Conservation (phyloP, 1,140 invertebrate genomes). For the Propsilocerus akamusi region DNA sequence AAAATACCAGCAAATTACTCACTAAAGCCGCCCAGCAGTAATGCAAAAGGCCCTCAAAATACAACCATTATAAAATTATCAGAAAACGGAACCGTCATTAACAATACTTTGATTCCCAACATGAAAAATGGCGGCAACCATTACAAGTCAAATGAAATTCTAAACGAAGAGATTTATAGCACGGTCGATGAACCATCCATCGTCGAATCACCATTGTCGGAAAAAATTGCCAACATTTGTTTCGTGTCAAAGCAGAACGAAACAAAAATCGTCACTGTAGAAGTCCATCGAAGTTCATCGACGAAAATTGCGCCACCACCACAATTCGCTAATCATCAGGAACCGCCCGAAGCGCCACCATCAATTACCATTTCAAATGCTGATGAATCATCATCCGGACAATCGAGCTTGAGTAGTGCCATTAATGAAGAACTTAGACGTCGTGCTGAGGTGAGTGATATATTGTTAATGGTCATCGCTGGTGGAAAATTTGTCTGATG, state of each 20-base stretch:
- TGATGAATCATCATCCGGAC: slow-evolving; percentile 1
- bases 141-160: not conserved
- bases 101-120: slow-evolving; percentile 32
- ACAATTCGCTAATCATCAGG: not conserved
- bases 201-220: not conserved
- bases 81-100: slow-evolving; percentile 43
- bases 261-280: slow-evolving; percentile 38
- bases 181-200: not conserved
- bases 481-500: not conserved
- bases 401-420: slow-evolving; percentile 27
- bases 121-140: not conserved
- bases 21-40: not conserved
- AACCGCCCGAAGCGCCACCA: not conserved
- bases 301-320: not conserved
- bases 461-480: not conserved
- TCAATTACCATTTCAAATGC: not conserved
- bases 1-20: not conserved
- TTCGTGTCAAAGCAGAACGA: slow-evolving; percentile 21
- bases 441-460: slow-evolving; percentile 32
- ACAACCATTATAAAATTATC: slow-evolving; percentile 46
- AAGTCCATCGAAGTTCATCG: slow-evolving; percentile 32
- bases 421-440: slow-evolving; percentile 34
- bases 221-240: slow-evolving; percentile 14
- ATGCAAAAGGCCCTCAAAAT: slow-evolving; percentile 26
- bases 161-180: not conserved